Evolutionary conservation across 2,797 vertebrate species (phyloP), one percentile per base, ranked within the genome.

Genomic region (Lepus townsendii): DNA sequence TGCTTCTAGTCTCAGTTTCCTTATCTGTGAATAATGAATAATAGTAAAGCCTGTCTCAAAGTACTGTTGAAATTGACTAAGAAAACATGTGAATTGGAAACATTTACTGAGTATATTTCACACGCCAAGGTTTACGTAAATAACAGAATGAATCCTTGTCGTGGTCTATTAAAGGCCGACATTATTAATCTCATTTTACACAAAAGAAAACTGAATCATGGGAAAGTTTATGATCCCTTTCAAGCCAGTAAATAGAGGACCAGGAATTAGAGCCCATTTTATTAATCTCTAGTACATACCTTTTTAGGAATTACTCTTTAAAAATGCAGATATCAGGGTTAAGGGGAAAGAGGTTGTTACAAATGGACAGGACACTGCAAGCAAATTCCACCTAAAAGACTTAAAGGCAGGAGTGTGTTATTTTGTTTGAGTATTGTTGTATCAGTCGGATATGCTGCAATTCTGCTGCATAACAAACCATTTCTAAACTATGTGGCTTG

Each of bases 161-260:
- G 65, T 42, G 82, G 73, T 63, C 30, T 82, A 22, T 52, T 52
- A 72, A 83, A 84, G 62, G 50, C 47, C 84, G 78, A 72, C 32
- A 63, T 65, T 57, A 83, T 84, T 68, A 77, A 88, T 88, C 77
- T 95, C 42, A 69, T 69, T 94, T 95, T 78, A 78, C 38, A 90
- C 35, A 78, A 17, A 32, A 96, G 79, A 77, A 92, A 94, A 78
- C 26, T 57, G 50, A 88, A 92, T 8, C 42, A 42, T 42, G 24
- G 22, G 10, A 73, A 65, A 90, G 27, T 77, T 62, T 73, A 86
- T 77, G 50, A 83, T 84, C 73, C 54, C 42, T 26, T 20, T 32
- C 32, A 66, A 88, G 27, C 6, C 84, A 57, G n/a, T 54, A 78
- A 78, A 3, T 14, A 50, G 10, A 13, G 19, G 6, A 35, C 71